Base-by-base conservation (phyloP, 2,113 vertebrate species). In the Todiramphus saurophagus region DNA sequence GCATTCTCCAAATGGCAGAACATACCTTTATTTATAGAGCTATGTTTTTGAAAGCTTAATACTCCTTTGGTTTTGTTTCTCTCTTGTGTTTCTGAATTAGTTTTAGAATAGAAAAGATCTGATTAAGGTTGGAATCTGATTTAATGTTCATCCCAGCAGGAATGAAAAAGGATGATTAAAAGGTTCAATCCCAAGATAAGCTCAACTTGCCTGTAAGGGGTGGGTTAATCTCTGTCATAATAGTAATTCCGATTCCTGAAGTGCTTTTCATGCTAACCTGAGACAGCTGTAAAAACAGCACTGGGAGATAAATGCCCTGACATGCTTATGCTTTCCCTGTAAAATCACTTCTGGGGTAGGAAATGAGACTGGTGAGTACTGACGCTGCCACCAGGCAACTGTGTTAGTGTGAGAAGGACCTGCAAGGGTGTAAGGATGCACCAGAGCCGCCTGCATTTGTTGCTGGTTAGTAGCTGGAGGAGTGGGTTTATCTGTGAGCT, bases 71-170 rank as follows among this genome's bases (percentile, higher is more conserved):
- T 89, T 95, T 83, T 80, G 51, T 64, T 91, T 89, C 35, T 78
- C 23, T 93, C 60, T 73, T 70, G 41, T 66, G 16, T 82, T 82
- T 92, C 63, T 85, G 58, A 89, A 59, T 89, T 92, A 67, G 48
- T 87, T 91, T 85, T 80, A 91, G 83, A 86, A 73, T 70, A 94
- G 67, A 93, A 93, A 97, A 72, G 63, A 88, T 80, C 85, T 97
- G 81, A 96, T 95, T 97, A 94, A 84, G n/a, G 53, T 17, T 93
- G 83, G 82, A 92, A 87, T 94, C 87, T 91, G 79, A 91, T 96
- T 90, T 95, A 97, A 93, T 82, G 77, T 83, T 89, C 35, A 69
- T 91, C 83, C 53, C 87, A 75, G 81, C 66, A 93, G 87, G 84
- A 90, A 75, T 89, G 51, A 77, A 78, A 93, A 95, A 91, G 83